These are phyloP conservation scores for Doryteuthis pealeii DNA, from an alignment of 1,140 invertebrate species.

Conservation along the genomic window DNA sequence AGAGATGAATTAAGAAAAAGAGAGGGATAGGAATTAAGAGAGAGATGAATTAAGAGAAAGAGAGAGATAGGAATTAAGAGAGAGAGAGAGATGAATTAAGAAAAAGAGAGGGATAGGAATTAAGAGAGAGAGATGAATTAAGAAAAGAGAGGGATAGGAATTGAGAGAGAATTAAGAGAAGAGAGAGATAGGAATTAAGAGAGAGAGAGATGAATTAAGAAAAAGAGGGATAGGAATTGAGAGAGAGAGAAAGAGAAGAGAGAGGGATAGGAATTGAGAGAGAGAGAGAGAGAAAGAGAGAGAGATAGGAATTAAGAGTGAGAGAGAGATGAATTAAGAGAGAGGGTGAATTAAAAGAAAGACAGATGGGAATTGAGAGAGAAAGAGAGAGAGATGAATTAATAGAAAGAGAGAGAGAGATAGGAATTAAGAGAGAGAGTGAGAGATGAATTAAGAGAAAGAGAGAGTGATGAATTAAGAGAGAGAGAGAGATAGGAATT, in stretches of 20 bases:
- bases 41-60: neutral
- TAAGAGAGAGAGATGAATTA: neutral
- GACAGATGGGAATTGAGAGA: neutral
- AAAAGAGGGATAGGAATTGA: neutral
- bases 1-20: neutral
- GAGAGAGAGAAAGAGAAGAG: neutral
- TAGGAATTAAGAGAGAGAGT: no score
- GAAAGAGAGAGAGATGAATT: no score
- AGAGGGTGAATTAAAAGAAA: neutral
- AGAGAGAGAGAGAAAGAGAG: neutral
- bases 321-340: neutral
- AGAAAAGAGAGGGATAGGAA: neutral
- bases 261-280: neutral
- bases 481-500: neutral
- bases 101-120: neutral
- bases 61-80: neutral
- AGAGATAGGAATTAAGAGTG: neutral
- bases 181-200: neutral
- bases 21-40: neutral
- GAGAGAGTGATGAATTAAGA: neutral
- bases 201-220: neutral
- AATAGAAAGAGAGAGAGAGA: neutral
- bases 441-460: no score
- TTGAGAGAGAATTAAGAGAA: neutral
- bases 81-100: neutral